Evolutionary conservation across 1,140 invertebrate genomes (phyloP).

Genomic region (Notospermus geniculatus): DNA sequence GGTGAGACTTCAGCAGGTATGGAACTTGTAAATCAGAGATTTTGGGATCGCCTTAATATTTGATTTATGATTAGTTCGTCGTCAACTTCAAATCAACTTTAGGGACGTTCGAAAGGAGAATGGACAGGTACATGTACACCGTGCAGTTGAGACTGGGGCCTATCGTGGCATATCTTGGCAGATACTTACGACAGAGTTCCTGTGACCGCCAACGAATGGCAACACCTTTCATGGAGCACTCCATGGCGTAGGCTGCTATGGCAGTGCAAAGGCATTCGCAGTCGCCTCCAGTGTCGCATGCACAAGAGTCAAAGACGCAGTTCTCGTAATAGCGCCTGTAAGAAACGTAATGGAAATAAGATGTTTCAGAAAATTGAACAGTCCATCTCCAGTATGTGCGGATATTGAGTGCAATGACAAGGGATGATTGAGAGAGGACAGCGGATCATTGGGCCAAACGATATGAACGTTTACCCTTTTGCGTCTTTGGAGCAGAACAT

Average conservation of each 20-base stretch:
- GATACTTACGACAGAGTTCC: conserved; percentile 77
- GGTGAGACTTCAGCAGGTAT: conserved; percentile 29
- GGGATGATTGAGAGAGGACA: too few relatives aligned
- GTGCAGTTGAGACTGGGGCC: too few relatives aligned
- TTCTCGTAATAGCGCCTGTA: conserved; percentile 19
- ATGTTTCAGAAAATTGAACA: conserved; percentile 14
- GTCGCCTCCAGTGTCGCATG: conserved; percentile 84
- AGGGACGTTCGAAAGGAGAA: background rate
- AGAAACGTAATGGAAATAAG: background rate
- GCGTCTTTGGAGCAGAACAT: too few relatives aligned
- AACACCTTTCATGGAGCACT: conserved; percentile 66
- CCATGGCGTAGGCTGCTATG: conserved; percentile 80
- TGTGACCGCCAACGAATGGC: conserved; percentile 78
- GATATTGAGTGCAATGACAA: background rate
- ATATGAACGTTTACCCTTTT: too few relatives aligned
- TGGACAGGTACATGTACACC: background rate
- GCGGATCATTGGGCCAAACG: too few relatives aligned
- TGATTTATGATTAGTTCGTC: background rate
- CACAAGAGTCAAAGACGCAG: conserved; percentile 62
- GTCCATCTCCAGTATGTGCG: conserved; percentile 30
- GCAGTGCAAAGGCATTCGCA: conserved; percentile 89
- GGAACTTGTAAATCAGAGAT: conserved; percentile 13
- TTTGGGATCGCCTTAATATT: too few relatives aligned
- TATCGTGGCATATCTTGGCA: too few relatives aligned
- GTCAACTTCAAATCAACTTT: background rate